These are phyloP conservation scores for Menura novaehollandiae DNA, from an alignment of 2,113 vertebrate species.

Conservation along the genomic window DNA sequence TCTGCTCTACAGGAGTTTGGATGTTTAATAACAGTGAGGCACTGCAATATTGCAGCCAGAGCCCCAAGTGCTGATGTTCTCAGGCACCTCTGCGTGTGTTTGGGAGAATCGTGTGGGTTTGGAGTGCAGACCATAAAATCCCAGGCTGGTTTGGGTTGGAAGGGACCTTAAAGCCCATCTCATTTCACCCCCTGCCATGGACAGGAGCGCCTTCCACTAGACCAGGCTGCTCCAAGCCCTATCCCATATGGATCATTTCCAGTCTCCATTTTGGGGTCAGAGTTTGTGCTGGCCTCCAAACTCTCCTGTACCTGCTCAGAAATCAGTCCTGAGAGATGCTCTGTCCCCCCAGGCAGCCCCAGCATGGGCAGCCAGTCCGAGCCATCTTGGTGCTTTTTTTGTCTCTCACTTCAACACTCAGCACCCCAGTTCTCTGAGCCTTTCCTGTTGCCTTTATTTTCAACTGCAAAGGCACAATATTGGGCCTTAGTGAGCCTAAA, in stretches of 20 bases:
- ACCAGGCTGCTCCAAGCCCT: neutral
- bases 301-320: neutral
- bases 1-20: neutral
- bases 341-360: neutral
- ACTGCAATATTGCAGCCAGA: neutral
- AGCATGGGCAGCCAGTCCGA: neutral
- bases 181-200: neutral
- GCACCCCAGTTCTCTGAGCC: neutral
- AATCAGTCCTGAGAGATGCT: neutral
- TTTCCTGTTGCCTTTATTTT: neutral
- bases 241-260: neutral
- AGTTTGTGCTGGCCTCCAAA: neutral
- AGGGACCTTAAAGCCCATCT: neutral
- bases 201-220: neutral
- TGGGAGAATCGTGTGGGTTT: neutral
- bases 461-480: neutral
- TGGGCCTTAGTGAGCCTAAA: neutral
- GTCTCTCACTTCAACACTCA: neutral
- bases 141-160: neutral
- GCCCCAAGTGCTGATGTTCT: accelerated
- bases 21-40: neutral
- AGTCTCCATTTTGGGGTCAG: neutral
- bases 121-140: neutral
- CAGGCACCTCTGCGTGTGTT: accelerated
- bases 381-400: neutral